These are phyloP conservation scores for Malacosoma neustria DNA, from an alignment of 2,888 invertebrate species.

Conservation along the genomic window DNA sequence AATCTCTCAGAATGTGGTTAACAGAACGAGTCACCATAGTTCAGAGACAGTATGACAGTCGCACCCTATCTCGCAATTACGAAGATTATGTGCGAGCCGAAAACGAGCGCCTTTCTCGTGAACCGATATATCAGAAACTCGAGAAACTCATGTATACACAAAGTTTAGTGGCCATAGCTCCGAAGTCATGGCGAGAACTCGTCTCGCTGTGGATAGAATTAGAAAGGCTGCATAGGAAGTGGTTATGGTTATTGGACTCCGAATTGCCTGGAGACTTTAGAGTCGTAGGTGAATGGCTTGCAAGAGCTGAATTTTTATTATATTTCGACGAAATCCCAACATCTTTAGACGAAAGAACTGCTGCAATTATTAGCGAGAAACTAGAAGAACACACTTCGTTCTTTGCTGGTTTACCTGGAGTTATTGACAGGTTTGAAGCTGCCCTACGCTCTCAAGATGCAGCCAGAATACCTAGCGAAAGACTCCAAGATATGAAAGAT, in stretches of 20 bases:
- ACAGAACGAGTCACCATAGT: slow-evolving; percentile 84
- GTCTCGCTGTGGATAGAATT: slow-evolving; percentile 88
- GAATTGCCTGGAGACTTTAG: slow-evolving; percentile 90
- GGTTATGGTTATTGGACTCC: slow-evolving; percentile 93
- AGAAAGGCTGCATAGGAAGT: slow-evolving; percentile 84
- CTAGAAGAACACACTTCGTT: slow-evolving; percentile 92
- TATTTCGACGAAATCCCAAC: slow-evolving; percentile 88
- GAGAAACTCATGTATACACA: slow-evolving; percentile 87
- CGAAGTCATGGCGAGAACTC: slow-evolving; percentile 90
- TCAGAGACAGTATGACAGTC: slow-evolving; percentile 84
- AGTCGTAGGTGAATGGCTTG: slow-evolving; percentile 91
- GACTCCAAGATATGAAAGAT: slow-evolving; percentile 86
- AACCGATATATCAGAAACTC: slow-evolving; percentile 83
- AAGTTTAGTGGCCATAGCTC: slow-evolving; percentile 86
- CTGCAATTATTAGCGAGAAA: slow-evolving; percentile 89
- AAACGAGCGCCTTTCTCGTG: slow-evolving; percentile 83
- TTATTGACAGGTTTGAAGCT: slow-evolving; percentile 85
- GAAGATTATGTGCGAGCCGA: slow-evolving; percentile 87
- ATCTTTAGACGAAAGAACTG: slow-evolving; percentile 91
- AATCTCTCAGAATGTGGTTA: slow-evolving; percentile 87
- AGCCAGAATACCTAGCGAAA: slow-evolving; percentile 83
- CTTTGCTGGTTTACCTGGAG: slow-evolving; percentile 87
- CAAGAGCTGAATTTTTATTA: slow-evolving; percentile 87
- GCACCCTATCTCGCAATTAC: slow-evolving; percentile 85
- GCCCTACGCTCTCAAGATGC: slow-evolving; percentile 81